Conservation (phyloP, 2,797 vertebrate species). For the Poliocrania exsul region DNA sequence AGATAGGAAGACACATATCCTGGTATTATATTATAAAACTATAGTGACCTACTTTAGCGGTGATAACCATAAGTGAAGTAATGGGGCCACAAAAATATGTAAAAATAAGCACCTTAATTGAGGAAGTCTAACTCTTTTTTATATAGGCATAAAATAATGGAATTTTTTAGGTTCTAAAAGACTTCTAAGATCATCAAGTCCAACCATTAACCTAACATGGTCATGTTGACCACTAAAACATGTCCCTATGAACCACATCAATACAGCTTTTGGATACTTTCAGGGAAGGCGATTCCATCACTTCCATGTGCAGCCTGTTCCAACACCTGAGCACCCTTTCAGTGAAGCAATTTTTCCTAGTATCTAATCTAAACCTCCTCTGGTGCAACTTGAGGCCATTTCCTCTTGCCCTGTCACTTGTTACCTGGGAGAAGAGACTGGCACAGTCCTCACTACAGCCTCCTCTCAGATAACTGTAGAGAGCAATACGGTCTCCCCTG, state of each 20-base stretch:
- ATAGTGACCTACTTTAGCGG: constrained; percentile 28
- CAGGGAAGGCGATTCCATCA: not conserved
- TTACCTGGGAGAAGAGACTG: not conserved
- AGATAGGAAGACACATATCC: not conserved
- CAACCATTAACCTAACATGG: not conserved
- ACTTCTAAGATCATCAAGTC: not conserved
- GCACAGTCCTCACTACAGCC: not conserved
- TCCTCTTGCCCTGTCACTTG: not conserved
- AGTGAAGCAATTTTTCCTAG: not conserved
- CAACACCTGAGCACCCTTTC: not conserved
- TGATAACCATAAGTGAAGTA: constrained; percentile 10
- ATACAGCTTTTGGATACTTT: not conserved
- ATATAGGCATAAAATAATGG: not conserved
- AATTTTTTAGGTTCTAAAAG: not conserved
- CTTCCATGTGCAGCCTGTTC: not conserved
- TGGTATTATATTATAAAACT: not conserved
- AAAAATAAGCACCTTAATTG: constrained; percentile 16
- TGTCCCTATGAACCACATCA: not conserved
- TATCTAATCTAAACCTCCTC: not conserved
- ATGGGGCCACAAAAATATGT: not conserved
- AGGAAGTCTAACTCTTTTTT: not conserved
- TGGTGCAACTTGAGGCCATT: not conserved
- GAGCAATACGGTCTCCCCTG: not conserved
- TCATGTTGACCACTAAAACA: accelerated
- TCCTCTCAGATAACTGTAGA: not conserved